Percentiles rank a stretch among this genome's conserved stretches.
Conservation (phyloP, 2,113 vertebrate species). For the Calyptommatus sinebrachiatus region DNA sequence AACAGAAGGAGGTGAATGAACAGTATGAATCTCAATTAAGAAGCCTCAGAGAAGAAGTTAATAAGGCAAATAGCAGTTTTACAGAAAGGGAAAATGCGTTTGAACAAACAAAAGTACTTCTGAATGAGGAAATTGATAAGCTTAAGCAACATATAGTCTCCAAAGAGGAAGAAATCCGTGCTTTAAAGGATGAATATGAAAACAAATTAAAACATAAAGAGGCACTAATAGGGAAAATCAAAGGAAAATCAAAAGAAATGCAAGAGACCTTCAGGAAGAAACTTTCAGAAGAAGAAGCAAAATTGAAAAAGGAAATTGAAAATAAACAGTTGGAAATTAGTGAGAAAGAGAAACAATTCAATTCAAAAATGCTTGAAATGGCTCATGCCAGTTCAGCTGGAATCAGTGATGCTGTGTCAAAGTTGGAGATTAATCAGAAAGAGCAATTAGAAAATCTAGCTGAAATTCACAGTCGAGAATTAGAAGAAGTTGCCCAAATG, state of each 20-base stretch:
- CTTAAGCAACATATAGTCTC: slow-evolving; percentile 75
- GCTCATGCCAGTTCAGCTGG: slow-evolving; percentile 82
- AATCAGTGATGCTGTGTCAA: slow-evolving; percentile 78
- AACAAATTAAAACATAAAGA: slow-evolving; percentile 84
- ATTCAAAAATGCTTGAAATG: slow-evolving; percentile 86
- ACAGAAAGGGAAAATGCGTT: slow-evolving; percentile 76
- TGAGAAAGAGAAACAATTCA: slow-evolving; percentile 85
- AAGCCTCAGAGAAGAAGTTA: slow-evolving; percentile 67
- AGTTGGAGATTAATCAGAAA: slow-evolving; percentile 85
- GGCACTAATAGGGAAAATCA: slow-evolving; percentile 84
- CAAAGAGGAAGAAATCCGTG: slow-evolving; percentile 72
- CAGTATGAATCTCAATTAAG: slow-evolving; percentile 65
- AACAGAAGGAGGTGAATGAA: slow-evolving; percentile 68
- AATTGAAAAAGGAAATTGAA: slow-evolving; percentile 82
- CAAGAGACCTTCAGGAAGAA: slow-evolving; percentile 87
- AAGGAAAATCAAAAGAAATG: slow-evolving; percentile 86
- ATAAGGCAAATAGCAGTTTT: slow-evolving; percentile 68
- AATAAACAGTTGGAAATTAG: slow-evolving; percentile 83
- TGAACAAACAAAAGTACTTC: slow-evolving; percentile 63
- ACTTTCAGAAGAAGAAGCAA: slow-evolving; percentile 85
- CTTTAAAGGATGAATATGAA: slow-evolving; percentile 78
- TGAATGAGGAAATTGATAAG: slow-evolving; percentile 75
- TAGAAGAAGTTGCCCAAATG: slow-evolving; percentile 63
- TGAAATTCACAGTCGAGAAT: slow-evolving; percentile 70
- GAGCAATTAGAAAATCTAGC: slow-evolving; percentile 81